Conservation (phyloP, 2,888 invertebrate species). For the Thera britannica region DNA sequence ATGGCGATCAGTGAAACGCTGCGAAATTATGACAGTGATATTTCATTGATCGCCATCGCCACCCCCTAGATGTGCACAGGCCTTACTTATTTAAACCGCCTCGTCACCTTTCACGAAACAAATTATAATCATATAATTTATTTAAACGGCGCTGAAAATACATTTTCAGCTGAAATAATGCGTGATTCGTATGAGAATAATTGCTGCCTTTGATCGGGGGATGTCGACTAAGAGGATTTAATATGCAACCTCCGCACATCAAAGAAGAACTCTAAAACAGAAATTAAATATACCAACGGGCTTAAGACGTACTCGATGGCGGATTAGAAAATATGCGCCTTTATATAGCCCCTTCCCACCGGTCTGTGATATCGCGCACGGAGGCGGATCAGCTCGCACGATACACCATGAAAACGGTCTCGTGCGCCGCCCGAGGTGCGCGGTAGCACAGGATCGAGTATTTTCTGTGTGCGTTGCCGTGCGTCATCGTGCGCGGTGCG, state of each 20-base stretch:
- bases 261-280: slow-evolving; percentile 65
- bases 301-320: slow-evolving; percentile 41
- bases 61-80: too few relatives aligned
- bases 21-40: too few relatives aligned
- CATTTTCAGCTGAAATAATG: slow-evolving; percentile 51
- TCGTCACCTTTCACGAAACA: slow-evolving; percentile 24
- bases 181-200: slow-evolving; percentile 57
- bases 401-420: too few relatives aligned
- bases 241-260: slow-evolving; percentile 70
- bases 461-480: too few relatives aligned
- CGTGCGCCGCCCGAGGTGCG: too few relatives aligned
- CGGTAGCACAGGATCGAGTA: too few relatives aligned
- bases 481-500: too few relatives aligned
- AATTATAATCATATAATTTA: slow-evolving; percentile 21
- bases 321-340: slow-evolving; percentile 10
- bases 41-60: too few relatives aligned
- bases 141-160: slow-evolving; percentile 44
- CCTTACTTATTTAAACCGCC: slow-evolving; percentile 7
- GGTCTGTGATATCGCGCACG: too few relatives aligned
- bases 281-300: slow-evolving; percentile 60
- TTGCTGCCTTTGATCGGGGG: slow-evolving; percentile 68
- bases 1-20: too few relatives aligned
- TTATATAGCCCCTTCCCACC: too few relatives aligned
- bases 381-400: too few relatives aligned
- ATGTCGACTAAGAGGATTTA: slow-evolving; percentile 69